Conservation (phyloP, 1,140 invertebrate species). For the Drosophila novamexicana region DNA sequence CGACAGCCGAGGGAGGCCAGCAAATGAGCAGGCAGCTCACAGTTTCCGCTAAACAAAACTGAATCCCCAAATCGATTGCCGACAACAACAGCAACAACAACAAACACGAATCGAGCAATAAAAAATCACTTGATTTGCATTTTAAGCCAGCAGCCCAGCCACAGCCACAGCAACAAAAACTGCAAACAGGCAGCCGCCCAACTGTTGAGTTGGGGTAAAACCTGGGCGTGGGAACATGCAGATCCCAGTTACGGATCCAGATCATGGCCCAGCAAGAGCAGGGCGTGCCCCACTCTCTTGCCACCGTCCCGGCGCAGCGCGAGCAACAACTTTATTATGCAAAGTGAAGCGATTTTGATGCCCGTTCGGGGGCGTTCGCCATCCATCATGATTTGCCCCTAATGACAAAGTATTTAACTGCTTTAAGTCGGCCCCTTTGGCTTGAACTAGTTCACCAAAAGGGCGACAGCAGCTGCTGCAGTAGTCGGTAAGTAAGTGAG, state of each 20-base stretch:
- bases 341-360: slow-evolving; percentile 48
- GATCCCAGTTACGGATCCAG: slow-evolving; percentile 20
- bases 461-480: slow-evolving; percentile 20
- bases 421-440: slow-evolving; percentile 15
- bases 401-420: slow-evolving; percentile 58
- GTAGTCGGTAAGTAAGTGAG: background rate
- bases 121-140: slow-evolving; percentile 65
- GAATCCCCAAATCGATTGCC: slow-evolving; percentile 35
- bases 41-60: slow-evolving; percentile 38
- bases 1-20: background rate
- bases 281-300: background rate
- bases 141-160: slow-evolving; percentile 15
- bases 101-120: slow-evolving; percentile 49
- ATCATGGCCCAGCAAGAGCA: slow-evolving; percentile 5
- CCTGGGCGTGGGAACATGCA: slow-evolving; percentile 63
- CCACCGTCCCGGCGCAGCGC: background rate
- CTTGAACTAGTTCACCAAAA: slow-evolving; percentile 6
- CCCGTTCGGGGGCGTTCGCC: slow-evolving; percentile 1
- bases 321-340: slow-evolving; percentile 72
- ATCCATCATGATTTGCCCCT: slow-evolving; percentile 63
- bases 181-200: background rate
- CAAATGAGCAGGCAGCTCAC: slow-evolving; percentile 17
- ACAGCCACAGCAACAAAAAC: background rate
- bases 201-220: background rate
- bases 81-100: slow-evolving; percentile 9